A percentile compares a stretch with the other conserved stretches of the same genome.
These are phyloP conservation scores for Paedocypris sp. DNA, from an alignment of 2,113 vertebrate genomes.

Conservation along the genomic window DNA sequence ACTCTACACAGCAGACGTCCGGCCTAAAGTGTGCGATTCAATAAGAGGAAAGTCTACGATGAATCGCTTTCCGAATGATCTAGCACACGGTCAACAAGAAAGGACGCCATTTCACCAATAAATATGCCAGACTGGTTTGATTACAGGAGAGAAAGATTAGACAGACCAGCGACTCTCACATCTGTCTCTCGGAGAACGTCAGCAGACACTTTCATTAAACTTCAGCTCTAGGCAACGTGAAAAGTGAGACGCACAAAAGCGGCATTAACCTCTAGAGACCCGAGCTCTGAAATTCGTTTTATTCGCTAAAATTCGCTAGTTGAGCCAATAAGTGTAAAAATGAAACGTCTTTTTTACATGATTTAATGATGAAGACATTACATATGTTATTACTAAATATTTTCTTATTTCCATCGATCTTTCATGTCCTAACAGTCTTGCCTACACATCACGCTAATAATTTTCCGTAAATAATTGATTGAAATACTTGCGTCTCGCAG, in stretches of 20 bases:
- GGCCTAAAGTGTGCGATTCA: not conserved
- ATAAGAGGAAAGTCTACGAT: not conserved
- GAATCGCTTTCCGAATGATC: slow-evolving; percentile 21
- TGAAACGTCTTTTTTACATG: too few species aligned
- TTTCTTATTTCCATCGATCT: too few species aligned
- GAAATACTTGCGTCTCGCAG: too few species aligned
- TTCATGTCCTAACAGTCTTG: too few species aligned
- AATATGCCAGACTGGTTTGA: slow-evolving; percentile 31
- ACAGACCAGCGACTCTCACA: slow-evolving; percentile 13
- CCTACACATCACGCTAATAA: too few species aligned
- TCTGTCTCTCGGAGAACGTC: slow-evolving; percentile 31
- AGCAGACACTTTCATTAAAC: slow-evolving; percentile 37
- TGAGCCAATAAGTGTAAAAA: too few species aligned
- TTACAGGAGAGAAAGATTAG: slow-evolving; percentile 16
- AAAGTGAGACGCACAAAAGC: slow-evolving; percentile 8
- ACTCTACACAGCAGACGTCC: not conserved
- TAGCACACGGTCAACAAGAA: not conserved
- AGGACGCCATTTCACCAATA: slow-evolving; percentile 20
- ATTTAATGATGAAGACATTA: too few species aligned
- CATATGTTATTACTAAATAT: too few species aligned
- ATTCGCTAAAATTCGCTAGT: too few species aligned
- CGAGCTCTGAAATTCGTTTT: too few species aligned
- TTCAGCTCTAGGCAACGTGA: slow-evolving; percentile 13
- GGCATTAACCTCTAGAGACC: not conserved
- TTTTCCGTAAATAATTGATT: too few species aligned